Base-by-base conservation (phyloP, 2,888 invertebrate genomes). In the Trichogramma dendrolimi region DNA sequence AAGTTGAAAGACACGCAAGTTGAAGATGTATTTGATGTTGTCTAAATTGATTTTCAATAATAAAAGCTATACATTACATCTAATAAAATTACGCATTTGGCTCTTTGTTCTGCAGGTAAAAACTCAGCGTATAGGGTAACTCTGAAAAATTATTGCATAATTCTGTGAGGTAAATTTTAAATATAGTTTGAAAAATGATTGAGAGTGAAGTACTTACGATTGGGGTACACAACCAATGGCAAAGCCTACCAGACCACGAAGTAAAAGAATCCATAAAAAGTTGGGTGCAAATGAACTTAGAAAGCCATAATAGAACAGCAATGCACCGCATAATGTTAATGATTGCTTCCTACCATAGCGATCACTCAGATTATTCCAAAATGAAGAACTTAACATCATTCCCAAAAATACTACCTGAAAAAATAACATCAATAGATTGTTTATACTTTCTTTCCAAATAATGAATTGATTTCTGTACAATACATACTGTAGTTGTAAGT, bases 171-270 rank as follows among this genome's bases (percentile, higher is more conserved):
- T 40, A 40, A 52, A 3, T 50, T 7, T 43, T 4, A 40, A 38
- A 48, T 44, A 8, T 40, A 38, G 54, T 60, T 14, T 40, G 7
- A 51, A 65, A 54, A 47, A 61, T 54, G 57, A n/a, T 50, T n/a
- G 61, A 64, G 62, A 57, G 55, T 55, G 56, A 58, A 53, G 55
- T 52, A 87, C 92, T 89, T 84, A 95, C 95, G 96, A 94, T 81
- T 97, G 96, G 58, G 96, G 96, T 46, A 95, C 94, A 77, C 96
- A 96, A 69, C 96, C 96, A 73, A 96, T 94, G 27, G 96, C 94
- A 81, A 97, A 95, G 51, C 97, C 96, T 8, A 96, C 96, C 6
- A 96, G 83, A 10, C 94, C 92, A 76, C 96, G 83, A n/a, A 97
- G 82, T 61, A 96, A 85, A 48, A 97, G 81, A 61, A 97, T 83